phyloP scores from a whole-genome alignment of 92 coral and sea anemone species.

The Hydrozoanthus gracilis region DNA sequence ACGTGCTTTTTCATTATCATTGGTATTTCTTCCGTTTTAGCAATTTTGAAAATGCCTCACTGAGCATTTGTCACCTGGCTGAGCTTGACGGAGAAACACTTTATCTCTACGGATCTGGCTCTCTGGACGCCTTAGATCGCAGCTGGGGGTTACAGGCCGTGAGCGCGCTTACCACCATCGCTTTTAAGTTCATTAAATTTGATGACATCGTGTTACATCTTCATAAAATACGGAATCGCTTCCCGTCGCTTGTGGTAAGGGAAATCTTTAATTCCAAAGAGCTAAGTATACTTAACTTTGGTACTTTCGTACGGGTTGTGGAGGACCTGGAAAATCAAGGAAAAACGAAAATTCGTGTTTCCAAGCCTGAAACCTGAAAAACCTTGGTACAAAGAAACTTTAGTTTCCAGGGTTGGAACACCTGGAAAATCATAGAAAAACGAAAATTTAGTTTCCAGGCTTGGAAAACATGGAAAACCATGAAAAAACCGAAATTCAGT shows the following conservation, averaged over 20 bases:
- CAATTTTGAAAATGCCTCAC: conserved; percentile 56
- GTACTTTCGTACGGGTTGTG: too few species aligned
- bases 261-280: background rate
- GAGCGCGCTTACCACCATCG: conserved; percentile 74
- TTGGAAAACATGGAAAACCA: too few species aligned
- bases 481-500: too few species aligned
- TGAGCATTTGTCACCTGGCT: conserved; percentile 92
- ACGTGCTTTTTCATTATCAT: background rate
- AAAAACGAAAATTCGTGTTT: too few species aligned
- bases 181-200: conserved; percentile 92
- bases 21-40: conserved; percentile 14
- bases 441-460: too few species aligned
- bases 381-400: too few species aligned
- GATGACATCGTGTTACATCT: conserved; percentile 89
- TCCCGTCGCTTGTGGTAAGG: conserved; percentile 88
- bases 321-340: too few species aligned
- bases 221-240: conserved; percentile 84
- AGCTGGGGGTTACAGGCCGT: conserved; percentile 98
- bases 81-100: conserved; percentile 96
- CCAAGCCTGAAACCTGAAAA: too few species aligned
- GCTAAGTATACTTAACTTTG: background rate
- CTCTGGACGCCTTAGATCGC: conserved; percentile 97
- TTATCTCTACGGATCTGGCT: conserved; percentile 97
- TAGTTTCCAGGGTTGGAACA: too few species aligned
- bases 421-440: too few species aligned